Evolutionary conservation across 2,797 vertebrate genomes (phyloP), one percentile per base, ranked within the genome.

Genomic region (Sus cebifrons): DNA sequence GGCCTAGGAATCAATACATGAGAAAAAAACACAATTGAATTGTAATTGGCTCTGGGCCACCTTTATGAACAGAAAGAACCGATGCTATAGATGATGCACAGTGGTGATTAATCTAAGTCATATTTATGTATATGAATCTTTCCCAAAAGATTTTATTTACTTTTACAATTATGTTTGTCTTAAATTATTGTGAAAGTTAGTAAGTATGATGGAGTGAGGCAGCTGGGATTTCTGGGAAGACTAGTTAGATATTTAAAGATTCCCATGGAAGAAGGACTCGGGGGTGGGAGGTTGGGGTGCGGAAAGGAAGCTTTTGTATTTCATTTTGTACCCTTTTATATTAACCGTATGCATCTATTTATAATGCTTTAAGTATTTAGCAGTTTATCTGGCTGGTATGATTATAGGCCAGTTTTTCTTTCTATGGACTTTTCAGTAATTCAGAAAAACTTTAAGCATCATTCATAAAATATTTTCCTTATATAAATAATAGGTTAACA

Each of bases 161-260:
- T 21, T 96, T 95, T 52, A 86, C 10, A 82, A 3, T 79, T 71
- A n/a, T 82, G 40, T 71, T 88, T 86, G 13, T 93, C 75, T 83
- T 95, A 89, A 87, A 40, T 91, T 78, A 74, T 32, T 87, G 23
- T 96, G 96, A 94, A 81, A 96, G 67, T 95, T 79, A 83, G 65
- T 79, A 95, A 9, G 49, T 85, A 25, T n/a, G 25, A 44, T 56
- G 56, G 65, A 23, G 6, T n/a, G 25, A 92, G 25, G 21, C 40
- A 82, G 60, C 70, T 89, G 49, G 32, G 67, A 40, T 27, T 93
- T 86, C 49, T 86, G 75, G 71, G 60, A 79, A 78, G 91, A 67
- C 73, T 92, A 81, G 20, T 91, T 5, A 62, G 74, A 9, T 88
- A 62, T 83, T 95, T 74, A 49, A 91, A 79, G 83, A 81, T 17